Evolutionary conservation across 1,140 invertebrate species (phyloP).

Genomic region (Lucilia sericata): DNA sequence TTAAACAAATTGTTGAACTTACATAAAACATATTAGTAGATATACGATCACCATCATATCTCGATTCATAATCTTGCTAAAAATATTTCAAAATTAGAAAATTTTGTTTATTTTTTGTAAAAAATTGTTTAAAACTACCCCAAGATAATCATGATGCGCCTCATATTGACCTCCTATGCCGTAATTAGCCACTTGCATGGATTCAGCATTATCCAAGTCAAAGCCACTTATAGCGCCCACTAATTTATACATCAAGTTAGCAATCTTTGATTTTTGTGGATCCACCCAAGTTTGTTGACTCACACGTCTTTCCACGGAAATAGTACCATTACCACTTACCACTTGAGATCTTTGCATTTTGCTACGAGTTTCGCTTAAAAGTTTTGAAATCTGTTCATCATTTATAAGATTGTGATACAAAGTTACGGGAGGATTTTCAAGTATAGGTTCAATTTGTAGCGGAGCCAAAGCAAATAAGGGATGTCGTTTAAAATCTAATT

Average conservation of each 20-base stretch:
- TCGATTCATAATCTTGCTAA: neutral
- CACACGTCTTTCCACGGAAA: conserved; percentile 81
- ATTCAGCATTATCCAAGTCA: conserved; percentile 76
- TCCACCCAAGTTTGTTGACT: conserved; percentile 98
- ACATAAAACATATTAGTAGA: conserved; percentile 63
- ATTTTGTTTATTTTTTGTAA: neutral
- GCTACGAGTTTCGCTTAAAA: conserved; percentile 83
- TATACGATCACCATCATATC: conserved; percentile 56
- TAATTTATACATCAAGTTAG: conserved; percentile 78
- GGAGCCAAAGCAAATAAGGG: conserved; percentile 85
- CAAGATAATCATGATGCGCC: conserved; percentile 74
- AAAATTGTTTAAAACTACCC: conserved; percentile 5
- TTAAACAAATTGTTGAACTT: too few species aligned
- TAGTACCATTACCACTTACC: conserved; percentile 70
- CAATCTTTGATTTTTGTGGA: conserved; percentile 77
- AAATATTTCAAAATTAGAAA: neutral
- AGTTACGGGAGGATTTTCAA: conserved; percentile 84
- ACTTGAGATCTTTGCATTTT: conserved; percentile 82
- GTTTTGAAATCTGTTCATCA: conserved; percentile 85
- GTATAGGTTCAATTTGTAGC: conserved; percentile 90
- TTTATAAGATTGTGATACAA: conserved; percentile 90
- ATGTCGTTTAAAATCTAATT: conserved; percentile 77
- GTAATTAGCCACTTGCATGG: conserved; percentile 76
- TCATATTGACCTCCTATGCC: conserved; percentile 80
- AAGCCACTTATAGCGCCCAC: conserved; percentile 85